phyloP scores from a whole-genome alignment of 2,797 vertebrate species.

The Rhynchonycteris naso region DNA sequence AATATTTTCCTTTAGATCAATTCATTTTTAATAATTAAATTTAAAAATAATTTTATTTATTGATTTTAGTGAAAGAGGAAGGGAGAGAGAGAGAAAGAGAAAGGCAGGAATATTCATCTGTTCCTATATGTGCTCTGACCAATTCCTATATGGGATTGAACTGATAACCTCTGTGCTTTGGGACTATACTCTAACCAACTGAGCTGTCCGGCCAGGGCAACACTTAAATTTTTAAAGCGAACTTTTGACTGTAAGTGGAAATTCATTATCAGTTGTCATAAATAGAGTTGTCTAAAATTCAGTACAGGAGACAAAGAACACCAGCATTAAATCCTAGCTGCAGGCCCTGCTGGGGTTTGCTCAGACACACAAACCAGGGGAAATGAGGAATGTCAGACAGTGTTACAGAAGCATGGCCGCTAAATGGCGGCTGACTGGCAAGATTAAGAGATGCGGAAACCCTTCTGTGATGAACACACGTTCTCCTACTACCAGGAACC shows the following conservation, averaged over 20 bases:
- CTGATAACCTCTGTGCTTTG: too few relatives aligned
- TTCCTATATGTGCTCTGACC: too few relatives aligned
- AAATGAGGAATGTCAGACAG: rapidly evolving
- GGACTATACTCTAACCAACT: too few relatives aligned
- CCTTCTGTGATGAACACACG: not conserved
- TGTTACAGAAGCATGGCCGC: rapidly evolving
- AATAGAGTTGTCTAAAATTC: not conserved
- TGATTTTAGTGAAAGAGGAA: not conserved
- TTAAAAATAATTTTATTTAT: not conserved
- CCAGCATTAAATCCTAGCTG: rapidly evolving
- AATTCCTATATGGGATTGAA: too few relatives aligned
- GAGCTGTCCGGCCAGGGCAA: not conserved
- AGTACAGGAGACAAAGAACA: not conserved
- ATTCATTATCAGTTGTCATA: not conserved
- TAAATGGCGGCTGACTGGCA: rapidly evolving
- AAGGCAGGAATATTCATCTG: too few relatives aligned
- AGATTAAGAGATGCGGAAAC: not conserved
- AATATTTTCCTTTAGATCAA: not conserved
- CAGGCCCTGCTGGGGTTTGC: not conserved
- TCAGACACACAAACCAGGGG: not conserved
- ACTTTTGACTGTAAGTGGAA: not conserved
- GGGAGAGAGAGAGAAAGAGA: too few relatives aligned
- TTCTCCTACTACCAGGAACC: not conserved
- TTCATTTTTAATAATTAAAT: not conserved
- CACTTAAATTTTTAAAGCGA: not conserved